Evolutionary conservation across 2,888 invertebrate genomes (phyloP), one percentile per base, ranked within the genome.

Genomic region (Oscheius sp.): DNA sequence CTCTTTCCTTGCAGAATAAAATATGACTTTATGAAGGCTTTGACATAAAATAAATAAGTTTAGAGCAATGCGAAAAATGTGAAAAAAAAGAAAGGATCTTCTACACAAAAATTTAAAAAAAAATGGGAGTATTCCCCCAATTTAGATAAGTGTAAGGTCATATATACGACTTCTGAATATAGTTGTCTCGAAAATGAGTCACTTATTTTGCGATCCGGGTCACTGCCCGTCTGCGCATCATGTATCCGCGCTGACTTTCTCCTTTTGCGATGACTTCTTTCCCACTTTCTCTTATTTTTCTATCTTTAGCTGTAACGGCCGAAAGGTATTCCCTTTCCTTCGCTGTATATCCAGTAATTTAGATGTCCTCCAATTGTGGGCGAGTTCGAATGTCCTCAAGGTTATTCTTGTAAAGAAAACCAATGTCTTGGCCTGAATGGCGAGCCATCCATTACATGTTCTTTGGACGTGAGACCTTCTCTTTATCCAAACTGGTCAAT

Each of bases 351-450:
- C 18, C 49, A 35, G 35, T 35, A 35, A 16, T 49, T 59, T 41
- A 76, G 81, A 69, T 85, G 85, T 75, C 85, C 85, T 0, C 84
- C 84, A 18, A 73, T 87, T 16, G 84, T 83, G 46, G 86, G 86
- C 0, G 86, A 85, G 18, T 84, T 72, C 64, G 86, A 86, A 61
- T 86, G 86, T 75, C 86, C 86, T 0, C 25, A 73, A 2, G 80
- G 80, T 1, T 84, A 74, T 58, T 69, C 61, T 18, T 86, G 86
- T 64, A 76, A 77, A 41, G 76, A 85, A 2, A 82, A 77, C 49
- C 76, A 76, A 21, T 85, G 85, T 69, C 71, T 81, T 63, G 80
- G 79, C 18, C 74, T 76, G 29, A 76, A 76, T 46, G 80, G 75
- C 21, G 59, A 73, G 5, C 76, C 76, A 7, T 77, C 85, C 0